Base-by-base conservation (phyloP, 2,888 invertebrate genomes). In the Micropterix aruncella region DNA sequence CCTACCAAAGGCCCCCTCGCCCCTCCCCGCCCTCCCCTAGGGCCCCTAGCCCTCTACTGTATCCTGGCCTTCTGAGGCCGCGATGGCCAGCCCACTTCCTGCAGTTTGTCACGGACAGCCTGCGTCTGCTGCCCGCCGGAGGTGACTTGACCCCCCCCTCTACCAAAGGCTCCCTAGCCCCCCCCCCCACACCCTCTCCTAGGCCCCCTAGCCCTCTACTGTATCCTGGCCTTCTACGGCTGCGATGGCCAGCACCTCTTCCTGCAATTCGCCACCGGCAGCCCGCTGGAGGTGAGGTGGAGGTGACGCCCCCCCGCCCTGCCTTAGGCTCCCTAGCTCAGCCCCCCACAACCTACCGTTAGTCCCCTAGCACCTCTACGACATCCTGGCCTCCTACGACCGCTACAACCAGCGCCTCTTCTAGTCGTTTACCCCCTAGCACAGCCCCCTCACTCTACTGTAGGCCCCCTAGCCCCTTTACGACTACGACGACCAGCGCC, bases 191-290 rank as follows among this genome's bases (percentile, higher is more conserved):
- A n/a, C n/a, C n/a, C n/a, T n/a, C n/a, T n/a, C n/a, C n/a, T n/a
- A n/a, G n/a, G n/a, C n/a, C n/a, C n/a, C n/a, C n/a, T n/a, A n/a
- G 91, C 83, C 73, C 79, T 99, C 47, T 87, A 94, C 61, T 90
- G 96, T 65, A 87, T 96, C 51, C 78, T 97, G 56, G 80, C 87
- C 46, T 83, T 85, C 17, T 97, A 95, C 63, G 79, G 76, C 56
- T 77, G 81, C 51, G 86, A 90, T 52, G 90, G 99, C 62, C 95
- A 95, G 63, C 79, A 99, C 47, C 80, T 86, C 55, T 99, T 99
- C 71, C 75, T 99, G 55, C 97, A 97, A 71, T 99, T 99, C 69
- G 88, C 97, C 47, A 99, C 99, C 40, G 99, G 99, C 52, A 96
- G 95, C 56, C 99, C 99, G 2, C 77, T n/a, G 96, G 50, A 74